A percentile compares a stretch with the other conserved stretches of the same genome.
Conservation (phyloP, 2,888 invertebrate species). For the Sinotaia quadrata region DNA sequence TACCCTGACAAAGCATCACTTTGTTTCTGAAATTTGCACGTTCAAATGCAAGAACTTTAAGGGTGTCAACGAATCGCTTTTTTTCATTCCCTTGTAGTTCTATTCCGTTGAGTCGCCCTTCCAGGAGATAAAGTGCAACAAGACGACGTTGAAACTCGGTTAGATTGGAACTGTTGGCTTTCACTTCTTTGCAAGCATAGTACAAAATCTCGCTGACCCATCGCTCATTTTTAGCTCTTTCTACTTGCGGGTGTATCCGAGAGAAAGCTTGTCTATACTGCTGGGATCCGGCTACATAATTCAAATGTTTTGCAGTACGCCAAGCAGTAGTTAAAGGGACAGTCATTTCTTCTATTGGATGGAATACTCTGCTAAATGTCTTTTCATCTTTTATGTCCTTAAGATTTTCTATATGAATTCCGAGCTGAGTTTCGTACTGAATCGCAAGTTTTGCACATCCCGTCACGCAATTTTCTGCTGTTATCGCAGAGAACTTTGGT, state of each 20-base stretch:
- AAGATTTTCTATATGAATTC: conserved; percentile 74
- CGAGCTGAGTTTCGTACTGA: conserved; percentile 85
- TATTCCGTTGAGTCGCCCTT: conserved; percentile 88
- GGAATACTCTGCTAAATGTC: conserved; percentile 61
- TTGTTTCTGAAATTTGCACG: conserved; percentile 76
- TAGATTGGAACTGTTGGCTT: conserved; percentile 70
- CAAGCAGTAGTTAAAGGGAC: conserved; percentile 86
- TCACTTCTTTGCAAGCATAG: conserved; percentile 77
- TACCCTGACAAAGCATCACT: conserved; percentile 76
- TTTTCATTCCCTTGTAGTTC: conserved; percentile 77
- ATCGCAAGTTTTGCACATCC: conserved; percentile 87
- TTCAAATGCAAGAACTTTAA: conserved; percentile 76
- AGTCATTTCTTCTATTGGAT: conserved; percentile 77
- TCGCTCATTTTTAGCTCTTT: conserved; percentile 82
- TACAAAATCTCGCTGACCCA: conserved; percentile 82
- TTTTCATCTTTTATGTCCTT: conserved; percentile 50
- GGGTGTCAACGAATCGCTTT: conserved; percentile 75
- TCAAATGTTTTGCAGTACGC: conserved; percentile 89
- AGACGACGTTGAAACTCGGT: conserved; percentile 80
- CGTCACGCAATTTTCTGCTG: conserved; percentile 83
- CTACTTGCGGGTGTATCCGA: conserved; percentile 85
- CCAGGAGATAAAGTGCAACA: conserved; percentile 84
- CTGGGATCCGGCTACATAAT: conserved; percentile 80
- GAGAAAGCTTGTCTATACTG: conserved; percentile 57
- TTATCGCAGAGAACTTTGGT: conserved; percentile 86